Evolutionary conservation across 2,888 invertebrate genomes (phyloP).

Genomic region (Leptothorax acervorum): DNA sequence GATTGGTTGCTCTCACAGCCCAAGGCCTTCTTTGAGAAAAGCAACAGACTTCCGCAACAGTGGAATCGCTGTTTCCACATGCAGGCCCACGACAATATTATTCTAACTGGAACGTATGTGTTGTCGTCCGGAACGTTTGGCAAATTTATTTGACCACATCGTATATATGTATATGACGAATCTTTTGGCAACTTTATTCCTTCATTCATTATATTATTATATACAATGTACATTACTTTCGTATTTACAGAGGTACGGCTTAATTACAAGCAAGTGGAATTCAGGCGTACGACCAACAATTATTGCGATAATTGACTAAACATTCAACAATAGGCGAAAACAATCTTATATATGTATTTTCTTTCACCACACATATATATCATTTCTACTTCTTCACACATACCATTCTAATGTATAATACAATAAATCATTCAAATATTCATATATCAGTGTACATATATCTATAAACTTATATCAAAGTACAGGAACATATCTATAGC

Average conservation of each 20-base stretch:
- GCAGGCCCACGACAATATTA: no score
- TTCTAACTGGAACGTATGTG: no score
- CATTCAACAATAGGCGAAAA: constrained; percentile 36
- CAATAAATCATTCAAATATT: constrained; percentile 26
- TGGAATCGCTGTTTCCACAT: no score
- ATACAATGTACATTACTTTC: constrained; percentile 35
- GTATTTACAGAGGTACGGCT: constrained; percentile 41
- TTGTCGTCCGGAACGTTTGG: no score
- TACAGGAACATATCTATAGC: constrained; percentile 13
- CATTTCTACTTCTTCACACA: background rate
- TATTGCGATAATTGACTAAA: constrained; percentile 51
- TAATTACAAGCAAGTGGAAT: constrained; percentile 43
- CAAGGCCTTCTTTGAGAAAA: no score
- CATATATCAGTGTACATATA: background rate
- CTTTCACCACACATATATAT: background rate
- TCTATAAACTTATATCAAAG: constrained; percentile 19
- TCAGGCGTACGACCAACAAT: constrained; percentile 30
- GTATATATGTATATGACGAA: constrained; percentile 1
- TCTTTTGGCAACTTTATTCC: constrained; percentile 60
- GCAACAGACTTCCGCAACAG: no score
- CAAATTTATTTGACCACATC: no score
- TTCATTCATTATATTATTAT: constrained; percentile 31
- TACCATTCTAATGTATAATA: constrained; percentile 2
- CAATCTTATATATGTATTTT: constrained; percentile 14
- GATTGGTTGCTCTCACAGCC: no score